These are phyloP conservation scores for Microcaecilia unicolor DNA, from an alignment of 2,797 vertebrate genomes.

Conservation along the genomic window DNA sequence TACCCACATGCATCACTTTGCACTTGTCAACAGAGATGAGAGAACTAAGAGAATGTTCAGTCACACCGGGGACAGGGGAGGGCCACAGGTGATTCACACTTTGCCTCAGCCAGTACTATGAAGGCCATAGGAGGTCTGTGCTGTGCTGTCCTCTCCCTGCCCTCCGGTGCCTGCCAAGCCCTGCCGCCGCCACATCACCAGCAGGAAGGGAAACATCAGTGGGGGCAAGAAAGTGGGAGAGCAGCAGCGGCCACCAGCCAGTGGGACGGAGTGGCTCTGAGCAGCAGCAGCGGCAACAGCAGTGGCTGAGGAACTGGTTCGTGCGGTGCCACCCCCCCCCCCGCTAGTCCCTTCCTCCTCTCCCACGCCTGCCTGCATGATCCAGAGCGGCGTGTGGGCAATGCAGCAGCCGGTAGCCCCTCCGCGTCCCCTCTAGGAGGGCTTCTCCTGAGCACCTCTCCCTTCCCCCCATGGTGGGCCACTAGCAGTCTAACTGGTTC, in stretches of 20 bases:
- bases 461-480: conserved; percentile 68
- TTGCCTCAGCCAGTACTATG: no score
- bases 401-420: conserved; percentile 3
- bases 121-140: neutral
- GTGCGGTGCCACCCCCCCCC: neutral
- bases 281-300: no score
- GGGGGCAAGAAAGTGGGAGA: conserved; percentile 1
- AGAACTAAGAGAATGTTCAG: no score
- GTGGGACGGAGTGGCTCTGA: no score
- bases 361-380: neutral
- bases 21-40: no score
- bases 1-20: no score
- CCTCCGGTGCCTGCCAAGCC: no score
- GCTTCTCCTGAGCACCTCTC: neutral
- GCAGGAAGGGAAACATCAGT: no score
- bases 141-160: neutral
- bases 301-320: no score
- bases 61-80: no score
- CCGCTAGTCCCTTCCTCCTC: no score
- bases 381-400: conserved; percentile 1
- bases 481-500: conserved; percentile 88
- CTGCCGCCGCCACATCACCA: no score
- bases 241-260: neutral
- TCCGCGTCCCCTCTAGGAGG: neutral
- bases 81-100: neutral